These are phyloP conservation scores for roundworm (Caenorhabditis elegans) DNA, from an alignment of 1,140 invertebrate genomes.

Conservation along the genomic window WBcel235 BX284605.5:7143501-7144000, in stretches of 20 bases:
- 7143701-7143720: slow-evolving; percentile 31
- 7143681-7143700: slow-evolving; percentile 39
- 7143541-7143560: slow-evolving; percentile 46
- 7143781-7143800: slow-evolving; percentile 41
- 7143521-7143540: slow-evolving; percentile 50
- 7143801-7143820: slow-evolving; percentile 41
- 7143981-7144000: neutral
- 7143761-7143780: slow-evolving; percentile 45
- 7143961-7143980: slow-evolving; percentile 2
- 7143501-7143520: slow-evolving; percentile 23
- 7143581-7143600: neutral
- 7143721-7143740: slow-evolving; percentile 22
- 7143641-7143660: slow-evolving; percentile 42
- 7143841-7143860: neutral
- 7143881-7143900: neutral
- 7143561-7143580: neutral
- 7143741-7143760: slow-evolving; percentile 7
- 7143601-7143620: neutral
- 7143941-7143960: neutral
- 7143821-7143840: slow-evolving; percentile 41
- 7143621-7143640: slow-evolving; percentile 30
- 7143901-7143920: neutral
- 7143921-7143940: neutral
- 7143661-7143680: slow-evolving; percentile 47
- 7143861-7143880: neutral